These are phyloP conservation scores for Lontra canadensis DNA, from an alignment of 2,113 vertebrate genomes.

Conservation along the genomic window DNA sequence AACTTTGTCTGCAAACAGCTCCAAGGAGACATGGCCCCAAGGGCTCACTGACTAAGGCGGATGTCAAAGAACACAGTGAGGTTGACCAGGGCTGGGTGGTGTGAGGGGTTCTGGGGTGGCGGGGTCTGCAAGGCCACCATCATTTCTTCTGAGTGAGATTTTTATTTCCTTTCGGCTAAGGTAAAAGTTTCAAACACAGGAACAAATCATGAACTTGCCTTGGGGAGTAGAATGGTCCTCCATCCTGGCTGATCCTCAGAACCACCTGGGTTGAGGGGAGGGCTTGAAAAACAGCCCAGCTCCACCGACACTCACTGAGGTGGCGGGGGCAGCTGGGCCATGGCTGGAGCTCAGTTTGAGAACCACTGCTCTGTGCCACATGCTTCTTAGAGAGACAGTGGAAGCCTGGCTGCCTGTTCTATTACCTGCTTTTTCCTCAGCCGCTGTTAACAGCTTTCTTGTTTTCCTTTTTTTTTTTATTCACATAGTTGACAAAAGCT, in stretches of 20 bases:
- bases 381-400: fast-evolving
- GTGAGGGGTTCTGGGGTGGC: background rate
- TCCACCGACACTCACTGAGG: fast-evolving
- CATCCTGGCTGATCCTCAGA: background rate
- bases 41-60: background rate
- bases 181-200: background rate
- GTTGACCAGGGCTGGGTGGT: background rate
- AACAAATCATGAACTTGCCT: background rate
- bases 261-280: background rate
- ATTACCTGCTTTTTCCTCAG: background rate
- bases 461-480: background rate
- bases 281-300: background rate
- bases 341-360: fast-evolving
- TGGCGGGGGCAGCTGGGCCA: too few species aligned
- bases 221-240: background rate
- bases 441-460: background rate
- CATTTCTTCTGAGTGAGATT: background rate
- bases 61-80: background rate
- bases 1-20: background rate
- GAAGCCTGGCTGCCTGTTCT: too few species aligned
- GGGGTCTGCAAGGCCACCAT: background rate
- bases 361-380: background rate
- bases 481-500: background rate
- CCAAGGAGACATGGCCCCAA: background rate
- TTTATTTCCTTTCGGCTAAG: background rate